These are phyloP conservation scores for Ormyrus nitidulus DNA, from an alignment of 2,888 invertebrate genomes.

Conservation along the genomic window DNA sequence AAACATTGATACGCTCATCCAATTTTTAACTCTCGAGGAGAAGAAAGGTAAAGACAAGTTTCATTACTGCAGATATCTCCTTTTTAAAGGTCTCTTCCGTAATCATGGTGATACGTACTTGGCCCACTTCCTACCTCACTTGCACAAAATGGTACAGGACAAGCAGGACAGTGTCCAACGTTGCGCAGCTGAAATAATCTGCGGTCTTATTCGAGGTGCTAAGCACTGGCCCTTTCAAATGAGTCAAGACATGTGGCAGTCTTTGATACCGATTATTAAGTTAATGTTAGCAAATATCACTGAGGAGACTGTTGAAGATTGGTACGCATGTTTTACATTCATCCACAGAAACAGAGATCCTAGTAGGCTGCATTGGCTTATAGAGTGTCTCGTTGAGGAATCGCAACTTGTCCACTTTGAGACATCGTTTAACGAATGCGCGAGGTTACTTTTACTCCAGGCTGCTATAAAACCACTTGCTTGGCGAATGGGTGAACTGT, in stretches of 20 bases:
- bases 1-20: constrained; percentile 83
- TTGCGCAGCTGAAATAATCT: constrained; percentile 88
- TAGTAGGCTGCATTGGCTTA: constrained; percentile 79
- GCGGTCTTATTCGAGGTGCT: constrained; percentile 87
- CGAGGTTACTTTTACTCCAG: constrained; percentile 84
- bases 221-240: constrained; percentile 87
- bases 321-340: constrained; percentile 84
- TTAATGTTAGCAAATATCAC: constrained; percentile 82
- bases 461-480: constrained; percentile 84
- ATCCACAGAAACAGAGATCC: constrained; percentile 85
- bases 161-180: constrained; percentile 87
- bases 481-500: constrained; percentile 86
- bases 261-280: constrained; percentile 80
- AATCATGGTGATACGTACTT: constrained; percentile 85
- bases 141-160: constrained; percentile 81
- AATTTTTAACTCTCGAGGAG: constrained; percentile 88
- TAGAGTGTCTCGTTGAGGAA: constrained; percentile 82
- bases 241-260: constrained; percentile 79
- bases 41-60: constrained; percentile 80
- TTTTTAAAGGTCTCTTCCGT: constrained; percentile 89
- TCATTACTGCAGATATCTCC: constrained; percentile 80
- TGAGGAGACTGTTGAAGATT: constrained; percentile 84
- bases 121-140: constrained; percentile 80
- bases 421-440: constrained; percentile 81
- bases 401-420: constrained; percentile 77